Evolutionary conservation across 2,888 invertebrate species (phyloP).

Genomic region (Gymnocheta viridis): DNA sequence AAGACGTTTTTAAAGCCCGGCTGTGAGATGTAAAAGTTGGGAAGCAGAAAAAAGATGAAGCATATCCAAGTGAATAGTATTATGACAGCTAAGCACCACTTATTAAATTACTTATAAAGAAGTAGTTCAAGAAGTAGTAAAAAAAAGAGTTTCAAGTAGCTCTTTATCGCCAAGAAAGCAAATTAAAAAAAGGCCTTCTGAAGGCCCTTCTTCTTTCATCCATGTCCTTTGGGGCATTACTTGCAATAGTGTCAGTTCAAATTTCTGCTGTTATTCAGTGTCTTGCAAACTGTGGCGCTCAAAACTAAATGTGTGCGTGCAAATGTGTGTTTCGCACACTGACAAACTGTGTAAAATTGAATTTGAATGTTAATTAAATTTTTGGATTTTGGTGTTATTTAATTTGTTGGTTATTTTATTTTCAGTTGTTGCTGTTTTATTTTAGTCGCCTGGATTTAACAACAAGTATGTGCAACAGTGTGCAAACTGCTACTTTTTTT

Average conservation of each 20-base stretch:
- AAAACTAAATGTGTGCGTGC: neutral
- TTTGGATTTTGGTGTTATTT: constrained; percentile 66
- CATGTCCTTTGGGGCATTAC: neutral
- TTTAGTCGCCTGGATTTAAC: neutral
- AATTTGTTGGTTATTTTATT: constrained; percentile 63
- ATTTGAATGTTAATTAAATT: constrained; percentile 71
- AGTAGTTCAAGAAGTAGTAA: neutral
- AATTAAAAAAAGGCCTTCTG: neutral
- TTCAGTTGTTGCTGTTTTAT: constrained; percentile 24
- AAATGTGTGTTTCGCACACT: constrained; percentile 13
- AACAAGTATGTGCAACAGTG: constrained; percentile 50
- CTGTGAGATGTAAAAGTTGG: too few relatives aligned
- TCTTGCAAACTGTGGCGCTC: constrained; percentile 1
- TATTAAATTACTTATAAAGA: neutral
- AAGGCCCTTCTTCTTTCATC: neutral
- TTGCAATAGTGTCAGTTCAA: constrained; percentile 17
- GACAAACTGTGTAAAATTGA: constrained; percentile 63
- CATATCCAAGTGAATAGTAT: too few relatives aligned
- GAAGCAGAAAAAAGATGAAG: too few relatives aligned
- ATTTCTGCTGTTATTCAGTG: neutral
- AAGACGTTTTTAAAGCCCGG: too few relatives aligned
- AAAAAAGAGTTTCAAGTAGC: neutral
- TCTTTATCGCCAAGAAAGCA: too few relatives aligned
- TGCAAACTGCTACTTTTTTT: constrained; percentile 6
- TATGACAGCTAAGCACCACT: neutral